Evolutionary conservation across 2,888 invertebrate genomes (phyloP).

Genomic region (Panorpa germanica): DNA sequence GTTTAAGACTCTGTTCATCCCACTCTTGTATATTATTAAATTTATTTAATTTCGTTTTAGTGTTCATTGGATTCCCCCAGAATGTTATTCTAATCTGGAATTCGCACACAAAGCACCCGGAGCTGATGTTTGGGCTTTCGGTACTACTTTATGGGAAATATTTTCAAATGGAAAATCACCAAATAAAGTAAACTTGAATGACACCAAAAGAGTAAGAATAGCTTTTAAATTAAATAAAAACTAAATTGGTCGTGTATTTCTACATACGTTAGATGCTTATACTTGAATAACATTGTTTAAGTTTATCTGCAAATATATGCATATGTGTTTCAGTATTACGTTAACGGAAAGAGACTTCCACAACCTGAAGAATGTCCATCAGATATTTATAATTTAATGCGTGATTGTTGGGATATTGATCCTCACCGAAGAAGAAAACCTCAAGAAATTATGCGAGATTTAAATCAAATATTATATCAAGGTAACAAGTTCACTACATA

Average conservation of each 20-base stretch:
- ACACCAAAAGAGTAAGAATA: conserved; percentile 25
- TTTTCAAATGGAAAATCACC: conserved; percentile 55
- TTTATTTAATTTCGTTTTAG: conserved; percentile 25
- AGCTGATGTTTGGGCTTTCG: conserved; percentile 83
- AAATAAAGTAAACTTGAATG: conserved; percentile 25
- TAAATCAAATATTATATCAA: conserved; percentile 60
- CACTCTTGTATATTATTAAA: conserved; percentile 2
- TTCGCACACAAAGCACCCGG: conserved; percentile 42
- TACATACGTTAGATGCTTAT: no score
- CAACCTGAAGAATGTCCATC: conserved; percentile 47
- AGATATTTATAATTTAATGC: conserved; percentile 58
- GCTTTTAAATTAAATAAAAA: no score
- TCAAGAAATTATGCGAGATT: conserved; percentile 70
- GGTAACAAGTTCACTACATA: conserved; percentile 23
- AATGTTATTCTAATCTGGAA: conserved; percentile 52
- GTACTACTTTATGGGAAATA: conserved; percentile 84
- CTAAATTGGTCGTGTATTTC: no score
- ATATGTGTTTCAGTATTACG: conserved; percentile 6
- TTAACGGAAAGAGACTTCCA: conserved; percentile 25
- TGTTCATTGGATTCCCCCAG: conserved; percentile 79
- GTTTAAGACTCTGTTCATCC: conserved; percentile 5
- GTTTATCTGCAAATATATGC: no score
- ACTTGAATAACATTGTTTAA: no score
- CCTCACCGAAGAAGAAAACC: conserved; percentile 54
- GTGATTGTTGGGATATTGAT: conserved; percentile 64